Evolutionary conservation across 92 coral and sea anemone genomes (phyloP).

Genomic region (Heliopora coerulea): DNA sequence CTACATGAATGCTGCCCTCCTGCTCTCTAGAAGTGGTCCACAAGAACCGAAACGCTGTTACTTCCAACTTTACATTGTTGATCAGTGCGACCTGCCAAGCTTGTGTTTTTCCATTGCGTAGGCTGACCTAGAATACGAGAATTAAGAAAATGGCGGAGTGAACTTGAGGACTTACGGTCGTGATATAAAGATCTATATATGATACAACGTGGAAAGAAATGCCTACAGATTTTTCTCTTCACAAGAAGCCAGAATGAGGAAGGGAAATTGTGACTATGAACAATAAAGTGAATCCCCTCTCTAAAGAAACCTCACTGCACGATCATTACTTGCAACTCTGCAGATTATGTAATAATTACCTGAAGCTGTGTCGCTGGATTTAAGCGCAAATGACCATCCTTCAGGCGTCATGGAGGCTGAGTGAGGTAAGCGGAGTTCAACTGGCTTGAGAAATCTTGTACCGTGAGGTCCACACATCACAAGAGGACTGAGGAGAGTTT

Average conservation of each 20-base stretch:
- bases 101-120: constrained; percentile 75
- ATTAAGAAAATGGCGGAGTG: no score
- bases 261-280: no score
- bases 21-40: constrained; percentile 75
- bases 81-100: constrained; percentile 69
- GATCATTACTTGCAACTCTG: no score
- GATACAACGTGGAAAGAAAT: no score
- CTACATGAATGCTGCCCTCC: no score
- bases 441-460: constrained; percentile 87
- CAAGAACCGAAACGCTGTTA: constrained; percentile 93
- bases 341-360: constrained; percentile 63
- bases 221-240: no score
- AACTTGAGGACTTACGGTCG: neutral
- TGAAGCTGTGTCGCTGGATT: constrained; percentile 91
- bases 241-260: no score
- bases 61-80: constrained; percentile 85
- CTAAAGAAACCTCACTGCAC: no score
- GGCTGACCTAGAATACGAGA: constrained; percentile 56
- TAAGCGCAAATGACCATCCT: constrained; percentile 98
- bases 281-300: no score
- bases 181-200: no score
- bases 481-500: constrained; percentile 93
- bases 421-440: constrained; percentile 91
- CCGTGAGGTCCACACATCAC: constrained; percentile 99
- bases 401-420: constrained; percentile 99